phyloP scores from a whole-genome alignment of 2,113 vertebrate species.

The Hydrochoerus hydrochaeris region DNA sequence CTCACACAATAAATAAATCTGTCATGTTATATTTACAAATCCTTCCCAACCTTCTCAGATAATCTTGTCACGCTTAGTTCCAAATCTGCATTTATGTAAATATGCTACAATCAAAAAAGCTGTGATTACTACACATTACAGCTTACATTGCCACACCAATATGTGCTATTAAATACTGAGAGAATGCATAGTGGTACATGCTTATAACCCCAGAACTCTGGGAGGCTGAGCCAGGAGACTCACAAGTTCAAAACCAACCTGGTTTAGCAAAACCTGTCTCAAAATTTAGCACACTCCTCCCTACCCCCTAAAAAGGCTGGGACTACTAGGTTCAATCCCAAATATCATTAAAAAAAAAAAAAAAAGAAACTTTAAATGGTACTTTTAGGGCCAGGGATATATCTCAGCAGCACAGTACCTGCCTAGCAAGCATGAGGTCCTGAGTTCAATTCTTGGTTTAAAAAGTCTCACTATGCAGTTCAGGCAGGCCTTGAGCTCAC shows the following conservation, averaged over 20 bases:
- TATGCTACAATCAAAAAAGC: conserved; percentile 62
- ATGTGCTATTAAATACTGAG: conserved; percentile 82
- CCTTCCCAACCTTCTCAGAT: conserved; percentile 82
- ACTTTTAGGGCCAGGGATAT: too few species aligned
- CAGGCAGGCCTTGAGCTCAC: too few species aligned
- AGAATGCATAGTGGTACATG: neutral
- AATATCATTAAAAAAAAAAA: neutral
- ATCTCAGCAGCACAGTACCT: too few species aligned
- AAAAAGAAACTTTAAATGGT: neutral
- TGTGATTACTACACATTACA: conserved; percentile 66
- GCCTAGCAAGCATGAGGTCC: too few species aligned
- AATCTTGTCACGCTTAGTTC: conserved; percentile 81
- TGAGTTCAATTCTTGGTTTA: too few species aligned
- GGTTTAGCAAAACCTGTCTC: neutral
- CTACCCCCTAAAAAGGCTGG: neutral
- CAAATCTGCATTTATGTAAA: conserved; percentile 69
- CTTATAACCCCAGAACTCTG: neutral
- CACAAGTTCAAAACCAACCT: neutral
- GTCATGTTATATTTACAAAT: conserved; percentile 79
- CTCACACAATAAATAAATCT: conserved; percentile 83
- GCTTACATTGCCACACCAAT: conserved; percentile 74
- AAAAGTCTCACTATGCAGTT: too few species aligned
- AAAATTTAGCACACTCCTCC: neutral
- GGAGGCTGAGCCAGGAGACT: neutral
- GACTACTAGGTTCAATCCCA: neutral